Evolutionary conservation across 1,140 invertebrate species (phyloP).

Genomic region (Drosophila watanabei): DNA sequence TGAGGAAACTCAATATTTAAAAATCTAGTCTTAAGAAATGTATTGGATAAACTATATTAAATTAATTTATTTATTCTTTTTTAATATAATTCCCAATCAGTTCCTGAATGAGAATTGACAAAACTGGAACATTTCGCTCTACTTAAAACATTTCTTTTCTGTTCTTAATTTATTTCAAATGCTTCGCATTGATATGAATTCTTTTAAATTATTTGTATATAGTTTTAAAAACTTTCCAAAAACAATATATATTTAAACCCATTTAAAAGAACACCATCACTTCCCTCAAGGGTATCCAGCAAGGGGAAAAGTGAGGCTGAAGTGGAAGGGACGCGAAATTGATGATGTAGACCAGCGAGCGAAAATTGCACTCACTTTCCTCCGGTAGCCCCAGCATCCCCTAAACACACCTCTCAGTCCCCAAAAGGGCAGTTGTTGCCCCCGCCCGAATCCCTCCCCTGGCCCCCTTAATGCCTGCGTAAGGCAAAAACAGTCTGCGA

Average conservation of each 20-base stretch:
- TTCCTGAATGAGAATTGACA: background rate
- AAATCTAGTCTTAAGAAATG: too few relatives aligned
- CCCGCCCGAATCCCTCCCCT: background rate
- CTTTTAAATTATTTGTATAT: too few relatives aligned
- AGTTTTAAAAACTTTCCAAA: too few relatives aligned
- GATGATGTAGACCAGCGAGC: slow-evolving; percentile 71
- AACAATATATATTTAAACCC: background rate
- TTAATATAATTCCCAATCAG: background rate
- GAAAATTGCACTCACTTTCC: slow-evolving; percentile 82
- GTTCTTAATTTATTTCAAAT: too few relatives aligned
- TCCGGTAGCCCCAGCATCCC: slow-evolving; percentile 4
- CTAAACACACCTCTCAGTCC: background rate
- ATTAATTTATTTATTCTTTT: background rate
- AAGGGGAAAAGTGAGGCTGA: too few relatives aligned
- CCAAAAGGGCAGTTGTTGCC: too few relatives aligned
- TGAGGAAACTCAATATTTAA: too few relatives aligned
- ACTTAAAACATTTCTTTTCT: too few relatives aligned
- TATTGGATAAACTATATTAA: background rate
- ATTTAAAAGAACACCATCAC: background rate
- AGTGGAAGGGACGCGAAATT: slow-evolving; percentile 55
- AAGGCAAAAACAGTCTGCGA: slow-evolving; percentile 68
- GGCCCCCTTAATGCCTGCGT: slow-evolving; percentile 36
- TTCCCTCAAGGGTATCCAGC: background rate
- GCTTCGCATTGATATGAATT: too few relatives aligned
- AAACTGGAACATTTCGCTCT: too few relatives aligned